Base-by-base conservation (phyloP, 2,888 invertebrate species). In the Lasioglossum pauxillum region DNA sequence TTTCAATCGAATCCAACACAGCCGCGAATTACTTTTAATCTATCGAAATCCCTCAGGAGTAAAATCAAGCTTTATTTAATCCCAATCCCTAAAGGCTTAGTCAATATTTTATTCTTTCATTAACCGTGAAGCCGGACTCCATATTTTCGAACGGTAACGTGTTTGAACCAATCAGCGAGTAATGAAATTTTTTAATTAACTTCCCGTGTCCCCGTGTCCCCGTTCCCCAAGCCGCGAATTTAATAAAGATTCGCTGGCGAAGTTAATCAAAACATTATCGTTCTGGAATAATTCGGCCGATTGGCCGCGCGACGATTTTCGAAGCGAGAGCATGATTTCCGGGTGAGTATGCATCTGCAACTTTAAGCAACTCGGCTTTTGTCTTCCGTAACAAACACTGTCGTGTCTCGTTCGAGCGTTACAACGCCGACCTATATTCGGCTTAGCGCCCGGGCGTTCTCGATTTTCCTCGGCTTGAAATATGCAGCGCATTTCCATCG, bases 361-460 rank as follows among this genome's bases (percentile, higher is more conserved):
- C 79, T 88, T 85, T 85, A 85, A 88, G 88, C 88, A 88, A 77
- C 82, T 69, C 64, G 75, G 71, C 83, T 88, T 88, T 88, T 88
- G 88, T 88, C 88, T 83, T 71, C 35, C 74, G 79, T 73, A 74
- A 81, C 88, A 85, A 88, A 87, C 87, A 88, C 77, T 79, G 85
- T 82, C 80, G 82, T 71, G 84, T 83, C 75, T 85, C 81, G 81
- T 84, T 83, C 82, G 77, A 75, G 78, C 87, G 81, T 87, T 85
- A 85, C 85, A 88, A 85, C 88, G 80, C 82, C 83, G 88, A 88
- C 88, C 88, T 75, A 88, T 77, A 85, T 88, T 81, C 81, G 77
- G 88, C 88, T 88, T 88, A 81, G 80, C 81, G 78, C 76, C 74
- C 67, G 38, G 71, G 53, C 74, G 80, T 81, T 81, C 85, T 75